Percentiles rank a stretch among this genome's conserved stretches.
Conservation (phyloP, 2,113 vertebrate genomes). For the Carassius gibelio region DNA sequence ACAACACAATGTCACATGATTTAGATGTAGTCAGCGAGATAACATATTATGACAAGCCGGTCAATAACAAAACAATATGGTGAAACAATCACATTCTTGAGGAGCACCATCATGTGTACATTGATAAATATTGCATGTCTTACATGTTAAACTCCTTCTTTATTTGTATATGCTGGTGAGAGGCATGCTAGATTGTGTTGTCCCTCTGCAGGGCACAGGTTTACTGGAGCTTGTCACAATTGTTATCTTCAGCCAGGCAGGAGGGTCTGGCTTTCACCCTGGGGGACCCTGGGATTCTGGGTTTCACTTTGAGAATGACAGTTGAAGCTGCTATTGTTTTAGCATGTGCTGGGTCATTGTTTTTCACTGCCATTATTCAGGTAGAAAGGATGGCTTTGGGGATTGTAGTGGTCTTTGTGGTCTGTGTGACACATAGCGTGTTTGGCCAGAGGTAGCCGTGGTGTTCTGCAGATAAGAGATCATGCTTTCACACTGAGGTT, state of each 20-base stretch:
- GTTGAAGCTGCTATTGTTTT: conserved; percentile 19
- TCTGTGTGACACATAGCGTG: conserved; percentile 1
- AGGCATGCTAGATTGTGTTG: conserved; percentile 16
- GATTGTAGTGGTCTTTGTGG: neutral
- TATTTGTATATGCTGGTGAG: conserved; percentile 32
- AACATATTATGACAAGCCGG: neutral
- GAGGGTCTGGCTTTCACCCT: conserved; percentile 7
- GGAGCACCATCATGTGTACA: conserved; percentile 14
- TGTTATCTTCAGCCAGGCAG: conserved; percentile 50
- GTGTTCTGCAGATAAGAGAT: neutral
- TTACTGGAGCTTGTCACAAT: conserved; percentile 42
- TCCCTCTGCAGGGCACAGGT: conserved; percentile 16
- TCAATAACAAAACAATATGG: neutral
- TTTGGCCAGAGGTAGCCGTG: neutral
- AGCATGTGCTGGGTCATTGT: conserved; percentile 4
- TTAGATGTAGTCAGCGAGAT: neutral
- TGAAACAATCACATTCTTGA: neutral
- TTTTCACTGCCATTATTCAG: neutral
- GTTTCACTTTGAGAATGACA: conserved; percentile 11
- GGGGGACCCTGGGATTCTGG: conserved; percentile 10
- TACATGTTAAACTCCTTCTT: conserved; percentile 3
- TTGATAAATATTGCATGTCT: conserved; percentile 45
- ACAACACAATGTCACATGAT: neutral
- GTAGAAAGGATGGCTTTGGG: neutral
- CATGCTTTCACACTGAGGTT: neutral